Evolutionary conservation across 2,888 invertebrate species (phyloP), one percentile per base, ranked within the genome.

Genomic region (Trilocha varians): DNA sequence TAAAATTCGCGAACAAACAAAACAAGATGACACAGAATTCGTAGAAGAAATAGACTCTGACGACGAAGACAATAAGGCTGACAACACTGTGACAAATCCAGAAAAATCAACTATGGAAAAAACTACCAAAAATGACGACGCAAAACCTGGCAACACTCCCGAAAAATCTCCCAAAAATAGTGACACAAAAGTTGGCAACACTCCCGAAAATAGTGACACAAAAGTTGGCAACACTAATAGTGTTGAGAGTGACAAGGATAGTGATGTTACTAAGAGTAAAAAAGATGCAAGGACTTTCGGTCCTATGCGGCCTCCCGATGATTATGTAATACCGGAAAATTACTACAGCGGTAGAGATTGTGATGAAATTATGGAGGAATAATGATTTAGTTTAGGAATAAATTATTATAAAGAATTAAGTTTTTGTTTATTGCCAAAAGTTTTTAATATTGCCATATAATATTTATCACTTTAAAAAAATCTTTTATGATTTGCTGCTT

Each of bases 31-130:
- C 42, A 61, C 71, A 14, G 87, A 87, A 50, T 87, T 87, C 43
- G 85, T 87, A 1, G 88, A 88, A 65, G 88, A 88, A 60, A 65
- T 87, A 40, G 85, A 85, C 42, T 84, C 84, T 0, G 84, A 87
- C 41, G 84, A 85, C 38, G 78, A 78, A 48, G 25, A 25, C 0
- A 25, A 25, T 2, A 25, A 25, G n/a, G n/a, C n/a, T 3, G 25
- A 25, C 2, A 25, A 11, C 11, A 44, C 41, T 32, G 50, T 34
- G 13, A 3, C 37, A 6, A 53, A 41, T 43, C 48, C n/a, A 38
- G 39, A 42, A 36, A 36, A 18, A 42, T 34, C 43, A 39, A 45
- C 34, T 25, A 25, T 11, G 2, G 25, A 3, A 25, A 25, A 25
- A 9, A 9, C 25, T 25, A 25, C 25, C 11, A 25, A 25, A 3